Conservation (phyloP, 1,140 invertebrate species). For the Ruditapes philippinarum region DNA sequence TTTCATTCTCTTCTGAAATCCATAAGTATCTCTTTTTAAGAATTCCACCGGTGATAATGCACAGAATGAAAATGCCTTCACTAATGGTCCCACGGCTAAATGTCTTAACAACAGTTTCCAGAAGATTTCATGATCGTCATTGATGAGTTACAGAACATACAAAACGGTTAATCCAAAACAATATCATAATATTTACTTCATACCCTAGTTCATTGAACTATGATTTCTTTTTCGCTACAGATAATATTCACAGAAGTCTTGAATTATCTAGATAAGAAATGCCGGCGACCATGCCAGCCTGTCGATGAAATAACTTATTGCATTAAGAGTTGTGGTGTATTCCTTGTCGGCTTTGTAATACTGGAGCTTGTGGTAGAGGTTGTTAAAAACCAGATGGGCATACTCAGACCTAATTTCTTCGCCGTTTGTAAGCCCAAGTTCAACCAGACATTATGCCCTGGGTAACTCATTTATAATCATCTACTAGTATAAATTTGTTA, state of each 20-base stretch:
- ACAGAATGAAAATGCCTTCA: too few relatives aligned
- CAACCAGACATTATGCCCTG: constrained; percentile 68
- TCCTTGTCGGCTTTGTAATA: constrained; percentile 93
- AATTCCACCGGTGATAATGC: too few relatives aligned
- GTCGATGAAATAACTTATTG: constrained; percentile 51
- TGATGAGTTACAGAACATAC: too few relatives aligned
- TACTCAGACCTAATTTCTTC: constrained; percentile 97
- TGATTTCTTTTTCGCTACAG: constrained; percentile 52
- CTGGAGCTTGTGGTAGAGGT: constrained; percentile 93
- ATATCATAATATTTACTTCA: too few relatives aligned
- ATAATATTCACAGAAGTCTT: constrained; percentile 72
- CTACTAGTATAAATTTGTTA: too few relatives aligned
- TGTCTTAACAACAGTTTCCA: too few relatives aligned
- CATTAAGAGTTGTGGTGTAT: constrained; percentile 89
- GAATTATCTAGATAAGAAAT: constrained; percentile 21
- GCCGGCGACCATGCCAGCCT: neutral
- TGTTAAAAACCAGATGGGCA: constrained; percentile 96
- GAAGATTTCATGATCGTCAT: too few relatives aligned
- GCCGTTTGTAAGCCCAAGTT: constrained; percentile 86
- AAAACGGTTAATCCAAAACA: too few relatives aligned
- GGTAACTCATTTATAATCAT: neutral
- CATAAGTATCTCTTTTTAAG: too few relatives aligned
- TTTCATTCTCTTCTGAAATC: too few relatives aligned
- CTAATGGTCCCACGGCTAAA: too few relatives aligned
- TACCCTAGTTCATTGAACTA: too few relatives aligned